Conservation (phyloP, 1,140 invertebrate genomes). For the Galleria mellonella region DNA sequence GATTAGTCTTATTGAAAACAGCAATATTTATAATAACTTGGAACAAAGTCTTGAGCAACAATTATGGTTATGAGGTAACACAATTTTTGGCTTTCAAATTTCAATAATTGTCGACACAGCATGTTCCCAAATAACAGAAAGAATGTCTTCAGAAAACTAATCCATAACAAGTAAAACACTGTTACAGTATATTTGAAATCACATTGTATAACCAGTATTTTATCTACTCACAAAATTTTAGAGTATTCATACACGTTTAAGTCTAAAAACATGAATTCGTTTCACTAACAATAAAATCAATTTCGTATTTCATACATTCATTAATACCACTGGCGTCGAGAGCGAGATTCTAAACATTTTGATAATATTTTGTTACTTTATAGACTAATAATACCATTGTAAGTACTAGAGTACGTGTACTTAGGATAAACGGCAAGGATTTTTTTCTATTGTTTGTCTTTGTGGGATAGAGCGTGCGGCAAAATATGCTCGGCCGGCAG, state of each 20-base stretch:
- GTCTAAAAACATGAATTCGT: conserved; percentile 62
- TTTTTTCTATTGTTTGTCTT: conserved; percentile 74
- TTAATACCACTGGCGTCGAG: conserved; percentile 59
- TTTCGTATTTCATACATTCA: conserved; percentile 55
- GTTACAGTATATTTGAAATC: conserved; percentile 35
- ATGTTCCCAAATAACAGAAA: neutral
- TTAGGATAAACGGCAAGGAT: conserved; percentile 39
- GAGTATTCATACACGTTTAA: conserved; percentile 65
- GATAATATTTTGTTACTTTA: conserved; percentile 62
- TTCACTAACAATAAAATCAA: conserved; percentile 51
- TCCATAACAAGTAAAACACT: conserved; percentile 26
- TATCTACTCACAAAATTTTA: conserved; percentile 57
- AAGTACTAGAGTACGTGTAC: conserved; percentile 62
- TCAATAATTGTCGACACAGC: neutral
- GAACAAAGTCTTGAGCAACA: conserved; percentile 1
- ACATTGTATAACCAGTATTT: conserved; percentile 54
- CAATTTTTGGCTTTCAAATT: conserved; percentile 9
- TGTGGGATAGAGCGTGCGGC: conserved; percentile 67
- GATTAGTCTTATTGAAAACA: conserved; percentile 43
- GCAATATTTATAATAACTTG: conserved; percentile 12
- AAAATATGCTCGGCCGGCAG: conserved; percentile 71
- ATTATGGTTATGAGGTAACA: neutral
- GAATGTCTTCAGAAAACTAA: conserved; percentile 34
- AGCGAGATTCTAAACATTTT: conserved; percentile 66
- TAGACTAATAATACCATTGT: conserved; percentile 70